Evolutionary conservation across 2,888 invertebrate genomes (phyloP).

Genomic region (Pecten maximus): DNA sequence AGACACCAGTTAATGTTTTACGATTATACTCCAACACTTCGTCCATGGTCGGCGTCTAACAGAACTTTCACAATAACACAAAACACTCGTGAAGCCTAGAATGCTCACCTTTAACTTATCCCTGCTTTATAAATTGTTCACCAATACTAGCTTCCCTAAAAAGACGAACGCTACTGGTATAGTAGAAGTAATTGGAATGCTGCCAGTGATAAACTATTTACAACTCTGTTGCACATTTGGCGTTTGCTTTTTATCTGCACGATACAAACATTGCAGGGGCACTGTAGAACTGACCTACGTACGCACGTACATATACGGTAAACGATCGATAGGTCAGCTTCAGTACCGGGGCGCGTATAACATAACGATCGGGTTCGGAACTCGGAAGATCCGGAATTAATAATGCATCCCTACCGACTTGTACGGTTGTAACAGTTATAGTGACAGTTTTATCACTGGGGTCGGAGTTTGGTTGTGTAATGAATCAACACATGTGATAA

Average conservation of each 20-base stretch:
- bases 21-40: slow-evolving; percentile 3
- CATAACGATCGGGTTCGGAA: background rate
- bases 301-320: background rate
- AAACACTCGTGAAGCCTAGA: background rate
- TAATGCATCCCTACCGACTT: background rate
- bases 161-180: background rate
- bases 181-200: background rate
- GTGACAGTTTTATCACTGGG: background rate
- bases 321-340: background rate
- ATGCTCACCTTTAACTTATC: background rate
- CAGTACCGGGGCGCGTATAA: background rate
- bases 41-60: background rate
- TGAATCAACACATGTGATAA: background rate
- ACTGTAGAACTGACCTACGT: background rate
- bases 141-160: background rate
- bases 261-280: background rate
- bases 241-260: background rate
- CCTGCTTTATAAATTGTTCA: background rate
- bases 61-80: background rate
- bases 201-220: background rate
- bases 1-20: slow-evolving; percentile 10
- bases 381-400: slow-evolving; percentile 26
- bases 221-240: background rate
- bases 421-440: background rate
- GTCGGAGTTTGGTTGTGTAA: background rate